Evolutionary conservation across 2,797 vertebrate genomes (phyloP), one percentile per base, ranked within the genome.

Genomic region (Malacoraja senta): DNA sequence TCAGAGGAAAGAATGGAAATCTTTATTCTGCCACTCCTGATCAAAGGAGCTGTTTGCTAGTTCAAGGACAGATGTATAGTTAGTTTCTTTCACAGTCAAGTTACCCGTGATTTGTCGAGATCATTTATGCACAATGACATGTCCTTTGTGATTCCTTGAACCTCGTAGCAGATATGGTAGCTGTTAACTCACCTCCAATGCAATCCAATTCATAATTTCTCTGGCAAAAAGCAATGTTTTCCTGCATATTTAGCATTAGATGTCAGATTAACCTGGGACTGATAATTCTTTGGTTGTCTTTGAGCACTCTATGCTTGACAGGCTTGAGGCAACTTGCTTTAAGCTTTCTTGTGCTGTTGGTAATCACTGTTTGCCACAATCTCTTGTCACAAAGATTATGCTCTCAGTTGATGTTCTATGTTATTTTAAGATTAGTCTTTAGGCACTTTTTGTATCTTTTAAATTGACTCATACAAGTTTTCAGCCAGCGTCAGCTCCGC

Each of bases 371-470:
- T 78, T 78, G 32, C 77, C 77, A 78, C 32, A 35, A 35, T 78
- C 77, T 35, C 77, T 32, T 78, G 77, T 35, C 77, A 78, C n/a
- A 35, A 78, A 35, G n/a, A 78, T 78, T 4, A n/a, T 78, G 77
- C 32, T 78, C 77, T 63, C 61, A 88, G 63, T 65, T 68, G 61
- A 21, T n/a, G 68, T 68, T 17, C 61, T 3, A 32, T 15, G 65
- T 88, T 63, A 88, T 88, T 84, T 84, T 84, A 32, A 65, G n/a
- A 88, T 32, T 65, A 19, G 17, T 88, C 61, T 88, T 88, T 19
- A 88, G 84, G 29, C 84, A 88, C 17, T 65, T 15, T 65, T 68
- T 65, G 19, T 65, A 65, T 88, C n/a, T 65, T 88, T 65, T 68
- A 63, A 88, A 88, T 63, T 21, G 84, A 68, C 84, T 15, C 65